Evolutionary conservation across 1,140 invertebrate species (phyloP).

Genomic region (Zaprionus lachaisei): DNA sequence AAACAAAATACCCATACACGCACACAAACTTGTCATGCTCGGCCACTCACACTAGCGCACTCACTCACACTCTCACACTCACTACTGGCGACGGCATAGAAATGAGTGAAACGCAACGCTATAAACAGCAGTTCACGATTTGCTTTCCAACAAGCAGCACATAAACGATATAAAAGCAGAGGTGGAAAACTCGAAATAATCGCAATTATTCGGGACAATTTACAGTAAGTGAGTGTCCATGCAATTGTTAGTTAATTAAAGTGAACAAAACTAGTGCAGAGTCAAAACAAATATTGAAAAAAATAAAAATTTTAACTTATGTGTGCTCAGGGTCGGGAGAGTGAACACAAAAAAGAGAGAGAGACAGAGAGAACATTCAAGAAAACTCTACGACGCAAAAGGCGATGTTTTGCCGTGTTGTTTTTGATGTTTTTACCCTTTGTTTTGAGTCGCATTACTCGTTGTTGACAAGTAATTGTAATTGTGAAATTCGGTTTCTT

Average conservation of each 20-base stretch:
- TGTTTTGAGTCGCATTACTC: conserved; percentile 21
- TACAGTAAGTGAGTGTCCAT: conserved; percentile 53
- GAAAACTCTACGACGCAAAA: conserved; percentile 74
- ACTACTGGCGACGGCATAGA: conserved; percentile 65
- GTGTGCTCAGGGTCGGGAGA: conserved; percentile 24
- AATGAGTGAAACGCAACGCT: conserved; percentile 74
- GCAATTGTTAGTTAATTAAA: conserved; percentile 42
- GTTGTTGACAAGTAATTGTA: conserved; percentile 12
- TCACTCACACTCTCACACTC: conserved; percentile 45
- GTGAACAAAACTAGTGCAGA: conserved; percentile 12
- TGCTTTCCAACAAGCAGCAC: conserved; percentile 66
- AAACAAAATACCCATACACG: conserved; percentile 56
- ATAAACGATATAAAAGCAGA: conserved; percentile 39
- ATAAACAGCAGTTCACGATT: conserved; percentile 82
- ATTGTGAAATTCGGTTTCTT: conserved; percentile 67
- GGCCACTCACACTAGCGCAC: conserved; percentile 42
- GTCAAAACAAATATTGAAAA: neutral
- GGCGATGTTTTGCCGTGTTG: neutral
- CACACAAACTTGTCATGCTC: conserved; percentile 33
- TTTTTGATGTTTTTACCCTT: neutral
- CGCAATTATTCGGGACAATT: conserved; percentile 34
- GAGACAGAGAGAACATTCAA: conserved; percentile 54
- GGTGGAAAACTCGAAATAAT: conserved; percentile 36
- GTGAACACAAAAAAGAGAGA: conserved; percentile 25
- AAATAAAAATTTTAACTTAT: neutral